phyloP scores from a whole-genome alignment of 2,113 vertebrate genomes.

The Amazona vittata region DNA sequence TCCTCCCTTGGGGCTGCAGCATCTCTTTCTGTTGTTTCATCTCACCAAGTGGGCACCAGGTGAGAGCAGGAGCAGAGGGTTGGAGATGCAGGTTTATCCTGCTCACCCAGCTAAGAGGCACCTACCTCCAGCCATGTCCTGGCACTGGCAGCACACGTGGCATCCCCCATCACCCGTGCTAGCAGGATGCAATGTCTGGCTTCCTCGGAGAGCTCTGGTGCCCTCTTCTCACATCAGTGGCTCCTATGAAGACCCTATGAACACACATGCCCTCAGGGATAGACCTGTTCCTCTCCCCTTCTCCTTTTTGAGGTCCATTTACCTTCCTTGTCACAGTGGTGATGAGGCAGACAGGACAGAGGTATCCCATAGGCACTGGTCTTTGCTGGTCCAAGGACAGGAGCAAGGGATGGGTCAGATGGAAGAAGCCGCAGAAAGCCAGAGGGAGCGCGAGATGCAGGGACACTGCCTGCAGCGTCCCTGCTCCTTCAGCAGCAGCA shows the following conservation, averaged over 20 bases:
- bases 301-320: background rate
- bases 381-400: background rate
- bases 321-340: background rate
- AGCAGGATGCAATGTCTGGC: background rate
- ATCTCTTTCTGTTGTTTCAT: background rate
- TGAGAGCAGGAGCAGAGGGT: fast-evolving
- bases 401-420: background rate
- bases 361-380: background rate
- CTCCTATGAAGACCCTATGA: background rate
- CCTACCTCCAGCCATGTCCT: background rate
- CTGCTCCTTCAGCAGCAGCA: background rate
- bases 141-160: background rate
- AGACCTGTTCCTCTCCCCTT: background rate
- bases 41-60: fast-evolving
- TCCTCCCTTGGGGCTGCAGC: background rate
- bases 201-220: background rate
- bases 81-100: background rate
- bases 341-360: background rate
- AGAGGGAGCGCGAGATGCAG: background rate
- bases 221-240: background rate
- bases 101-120: background rate
- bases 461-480: background rate
- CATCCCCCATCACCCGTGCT: fast-evolving
- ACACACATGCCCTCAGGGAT: background rate
- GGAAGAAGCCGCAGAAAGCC: background rate